Percentiles rank a stretch among this genome's conserved stretches.
Conservation (phyloP, 2,113 vertebrate species). For the Junco hyemalis region DNA sequence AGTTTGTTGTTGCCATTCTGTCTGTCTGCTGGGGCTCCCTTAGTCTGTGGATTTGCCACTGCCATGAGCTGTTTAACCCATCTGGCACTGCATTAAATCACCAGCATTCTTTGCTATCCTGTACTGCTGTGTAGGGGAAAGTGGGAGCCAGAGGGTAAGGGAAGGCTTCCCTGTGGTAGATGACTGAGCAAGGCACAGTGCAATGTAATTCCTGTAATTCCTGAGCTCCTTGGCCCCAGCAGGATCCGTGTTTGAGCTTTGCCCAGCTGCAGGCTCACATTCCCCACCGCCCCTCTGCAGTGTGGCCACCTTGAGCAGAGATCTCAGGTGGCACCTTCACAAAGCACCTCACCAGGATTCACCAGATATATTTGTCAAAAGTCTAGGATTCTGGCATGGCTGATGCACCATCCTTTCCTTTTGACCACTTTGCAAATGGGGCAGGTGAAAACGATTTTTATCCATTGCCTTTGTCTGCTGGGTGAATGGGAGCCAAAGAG, state of each 20-base stretch:
- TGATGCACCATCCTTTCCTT: not conserved
- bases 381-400: not conserved
- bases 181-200: not conserved
- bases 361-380: not conserved
- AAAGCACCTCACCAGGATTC: not conserved
- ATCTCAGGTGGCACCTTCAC: not conserved
- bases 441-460: not conserved
- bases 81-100: not conserved
- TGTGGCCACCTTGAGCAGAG: not conserved
- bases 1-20: not conserved
- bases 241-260: not conserved
- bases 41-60: not conserved
- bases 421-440: not conserved
- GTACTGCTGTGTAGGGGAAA: not conserved
- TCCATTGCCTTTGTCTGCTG: not conserved
- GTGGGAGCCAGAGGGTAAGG: not conserved
- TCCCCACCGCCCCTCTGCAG: not conserved
- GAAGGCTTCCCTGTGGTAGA: not conserved
- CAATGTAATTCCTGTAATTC: not conserved
- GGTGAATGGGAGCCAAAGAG: not conserved
- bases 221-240: accelerated
- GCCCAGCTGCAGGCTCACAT: accelerated
- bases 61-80: not conserved
- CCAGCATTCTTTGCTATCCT: not conserved
- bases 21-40: not conserved